Conservation (phyloP, 1,140 invertebrate species). For the Papilio glaucus region DNA sequence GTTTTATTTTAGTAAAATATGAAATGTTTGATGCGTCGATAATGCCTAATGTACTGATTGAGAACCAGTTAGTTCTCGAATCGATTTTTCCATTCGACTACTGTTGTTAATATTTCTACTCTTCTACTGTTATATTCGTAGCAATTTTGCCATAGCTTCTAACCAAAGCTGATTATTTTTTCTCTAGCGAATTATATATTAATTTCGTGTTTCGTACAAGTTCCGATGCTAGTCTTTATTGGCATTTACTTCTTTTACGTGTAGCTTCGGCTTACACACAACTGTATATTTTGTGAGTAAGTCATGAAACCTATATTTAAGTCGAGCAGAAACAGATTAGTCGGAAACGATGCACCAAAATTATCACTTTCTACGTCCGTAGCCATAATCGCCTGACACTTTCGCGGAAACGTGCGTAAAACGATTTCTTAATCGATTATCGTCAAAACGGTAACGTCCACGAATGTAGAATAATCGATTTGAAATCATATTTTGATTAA, state of each 20-base stretch:
- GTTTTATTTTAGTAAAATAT: no score
- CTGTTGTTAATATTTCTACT: background rate
- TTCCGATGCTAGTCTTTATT: background rate
- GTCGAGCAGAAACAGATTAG: conserved; percentile 37
- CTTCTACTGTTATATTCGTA: no score
- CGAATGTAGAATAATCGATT: conserved; percentile 73
- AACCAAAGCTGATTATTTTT: background rate
- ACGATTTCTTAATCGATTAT: conserved; percentile 75
- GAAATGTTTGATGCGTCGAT: no score
- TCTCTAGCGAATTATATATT: background rate
- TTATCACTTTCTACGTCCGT: conserved; percentile 69
- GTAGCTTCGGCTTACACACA: background rate
- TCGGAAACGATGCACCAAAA: conserved; percentile 49
- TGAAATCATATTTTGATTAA: conserved; percentile 61
- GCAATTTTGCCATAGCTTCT: background rate
- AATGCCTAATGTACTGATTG: background rate
- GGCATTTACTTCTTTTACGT: background rate
- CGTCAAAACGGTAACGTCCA: conserved; percentile 71
- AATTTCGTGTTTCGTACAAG: background rate
- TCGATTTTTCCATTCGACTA: background rate
- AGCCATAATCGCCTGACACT: conserved; percentile 63
- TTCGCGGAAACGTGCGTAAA: conserved; percentile 75
- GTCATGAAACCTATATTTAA: conserved; percentile 6
- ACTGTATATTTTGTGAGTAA: conserved; percentile 1
- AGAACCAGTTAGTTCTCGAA: background rate